Percentiles rank a stretch among this genome's conserved stretches.
These are phyloP conservation scores for Tigriopus japonicus DNA, from an alignment of 1,140 invertebrate species.

Conservation along the genomic window DNA sequence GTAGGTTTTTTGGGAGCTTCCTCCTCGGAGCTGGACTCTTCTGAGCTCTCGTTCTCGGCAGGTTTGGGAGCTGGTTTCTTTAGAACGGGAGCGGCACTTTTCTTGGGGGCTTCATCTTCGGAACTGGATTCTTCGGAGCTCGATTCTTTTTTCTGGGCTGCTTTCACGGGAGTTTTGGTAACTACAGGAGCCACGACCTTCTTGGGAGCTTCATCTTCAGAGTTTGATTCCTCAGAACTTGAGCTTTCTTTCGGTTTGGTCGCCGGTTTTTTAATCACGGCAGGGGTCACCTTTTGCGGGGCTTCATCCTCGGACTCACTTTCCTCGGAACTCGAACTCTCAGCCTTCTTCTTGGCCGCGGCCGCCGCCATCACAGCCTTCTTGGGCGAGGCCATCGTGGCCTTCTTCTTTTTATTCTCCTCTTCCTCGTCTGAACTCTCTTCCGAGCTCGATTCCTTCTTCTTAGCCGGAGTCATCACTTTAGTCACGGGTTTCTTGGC, in stretches of 20 bases:
- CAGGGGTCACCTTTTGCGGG: background rate
- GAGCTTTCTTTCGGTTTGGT: background rate
- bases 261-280: background rate
- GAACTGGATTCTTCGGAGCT: background rate
- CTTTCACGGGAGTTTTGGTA: background rate
- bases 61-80: background rate
- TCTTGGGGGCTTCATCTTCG: too few species aligned
- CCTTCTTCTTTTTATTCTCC: background rate
- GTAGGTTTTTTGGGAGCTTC: background rate
- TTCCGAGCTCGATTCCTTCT: background rate
- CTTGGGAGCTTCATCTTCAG: constrained; percentile 1
- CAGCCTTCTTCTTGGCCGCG: background rate
- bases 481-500: background rate
- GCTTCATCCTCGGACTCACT: constrained; percentile 4
- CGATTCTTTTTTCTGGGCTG: background rate
- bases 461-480: too few species aligned
- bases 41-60: background rate
- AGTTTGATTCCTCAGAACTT: constrained; percentile 8
- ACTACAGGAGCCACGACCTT: too few species aligned
- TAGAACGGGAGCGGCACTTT: too few species aligned
- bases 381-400: background rate
- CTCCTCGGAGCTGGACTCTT: background rate
- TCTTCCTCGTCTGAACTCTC: background rate
- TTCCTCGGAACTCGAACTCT: constrained; percentile 7
- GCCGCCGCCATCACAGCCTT: background rate